These are phyloP conservation scores for Scotopteryx bipunctaria DNA, from an alignment of 2,888 invertebrate species.

Conservation along the genomic window DNA sequence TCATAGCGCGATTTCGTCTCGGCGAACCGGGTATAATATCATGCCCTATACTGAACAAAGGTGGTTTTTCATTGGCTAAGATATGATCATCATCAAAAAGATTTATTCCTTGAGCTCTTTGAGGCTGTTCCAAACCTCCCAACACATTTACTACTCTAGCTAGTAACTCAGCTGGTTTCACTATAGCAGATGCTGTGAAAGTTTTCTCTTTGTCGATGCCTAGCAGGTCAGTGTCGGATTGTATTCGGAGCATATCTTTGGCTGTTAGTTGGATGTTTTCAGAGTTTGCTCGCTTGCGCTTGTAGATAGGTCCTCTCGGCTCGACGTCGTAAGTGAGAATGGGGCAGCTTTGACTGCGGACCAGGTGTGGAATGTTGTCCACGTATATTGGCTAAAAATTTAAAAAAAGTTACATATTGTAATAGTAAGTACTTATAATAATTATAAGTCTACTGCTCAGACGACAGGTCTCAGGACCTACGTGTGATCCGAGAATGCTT, in stretches of 20 bases:
- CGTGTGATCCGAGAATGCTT: too few species aligned
- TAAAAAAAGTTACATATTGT: slow-evolving; percentile 2
- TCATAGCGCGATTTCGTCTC: slow-evolving; percentile 84
- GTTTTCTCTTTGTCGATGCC: slow-evolving; percentile 91
- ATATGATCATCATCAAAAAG: slow-evolving; percentile 90
- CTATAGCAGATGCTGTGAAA: slow-evolving; percentile 87
- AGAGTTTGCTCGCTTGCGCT: slow-evolving; percentile 85
- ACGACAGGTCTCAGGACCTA: too few species aligned
- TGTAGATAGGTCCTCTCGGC: slow-evolving; percentile 72
- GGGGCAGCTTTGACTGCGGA: slow-evolving; percentile 88
- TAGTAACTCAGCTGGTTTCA: slow-evolving; percentile 89
- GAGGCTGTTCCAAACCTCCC: slow-evolving; percentile 83
- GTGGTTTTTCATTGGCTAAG: slow-evolving; percentile 85
- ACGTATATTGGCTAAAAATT: slow-evolving; percentile 90
- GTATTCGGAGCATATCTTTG: slow-evolving; percentile 84
- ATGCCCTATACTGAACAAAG: slow-evolving; percentile 82
- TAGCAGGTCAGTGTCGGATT: slow-evolving; percentile 91
- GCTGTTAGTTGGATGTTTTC: slow-evolving; percentile 81
- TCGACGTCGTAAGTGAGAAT: slow-evolving; percentile 86
- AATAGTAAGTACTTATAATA: too few species aligned
- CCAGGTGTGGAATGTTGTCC: slow-evolving; percentile 74
- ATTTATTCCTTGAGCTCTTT: slow-evolving; percentile 83
- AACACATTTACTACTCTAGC: slow-evolving; percentile 91
- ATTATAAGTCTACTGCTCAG: too few species aligned
- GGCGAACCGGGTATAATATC: slow-evolving; percentile 64